These are phyloP conservation scores for Sabellastarte sp. DNA, from an alignment of 2,888 invertebrate species.

Conservation along the genomic window DNA sequence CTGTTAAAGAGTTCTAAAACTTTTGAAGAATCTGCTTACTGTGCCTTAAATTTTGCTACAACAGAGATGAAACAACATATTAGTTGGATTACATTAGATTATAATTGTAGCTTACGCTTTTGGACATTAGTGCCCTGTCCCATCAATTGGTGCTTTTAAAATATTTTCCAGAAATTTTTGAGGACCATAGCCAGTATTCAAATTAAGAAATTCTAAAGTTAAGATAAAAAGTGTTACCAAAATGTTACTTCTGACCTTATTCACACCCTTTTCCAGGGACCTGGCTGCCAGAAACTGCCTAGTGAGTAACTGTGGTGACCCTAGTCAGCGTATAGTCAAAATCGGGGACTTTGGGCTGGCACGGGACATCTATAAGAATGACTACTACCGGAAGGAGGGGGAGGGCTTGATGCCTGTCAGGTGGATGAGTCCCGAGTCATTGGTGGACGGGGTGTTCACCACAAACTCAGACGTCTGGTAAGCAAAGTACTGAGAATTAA, in stretches of 20 bases:
- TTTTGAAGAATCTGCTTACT: too few species aligned
- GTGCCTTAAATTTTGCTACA: too few species aligned
- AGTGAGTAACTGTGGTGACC: slow-evolving; percentile 63
- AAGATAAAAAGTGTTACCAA: background rate
- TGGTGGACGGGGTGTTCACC: slow-evolving; percentile 93
- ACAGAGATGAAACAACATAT: too few species aligned
- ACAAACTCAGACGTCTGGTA: slow-evolving; percentile 94
- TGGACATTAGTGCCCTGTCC: too few species aligned
- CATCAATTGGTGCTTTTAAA: too few species aligned
- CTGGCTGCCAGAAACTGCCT: slow-evolving; percentile 94
- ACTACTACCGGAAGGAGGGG: slow-evolving; percentile 94
- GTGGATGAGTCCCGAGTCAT: slow-evolving; percentile 98
- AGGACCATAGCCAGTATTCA: too few species aligned
- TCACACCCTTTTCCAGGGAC: slow-evolving; percentile 64
- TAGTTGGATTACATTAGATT: too few species aligned
- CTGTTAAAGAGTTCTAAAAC: too few species aligned
- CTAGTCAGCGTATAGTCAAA: slow-evolving; percentile 70
- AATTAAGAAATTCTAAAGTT: too few species aligned
- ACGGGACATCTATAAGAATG: slow-evolving; percentile 93
- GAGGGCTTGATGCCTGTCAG: slow-evolving; percentile 86
- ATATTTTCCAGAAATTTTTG: too few species aligned
- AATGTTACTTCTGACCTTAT: background rate
- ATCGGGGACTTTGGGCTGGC: slow-evolving; percentile 97
- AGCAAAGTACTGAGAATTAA: too few species aligned
- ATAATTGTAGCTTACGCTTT: too few species aligned